Base-by-base conservation (phyloP, 2,113 vertebrate species). In the Mungos mungo region DNA sequence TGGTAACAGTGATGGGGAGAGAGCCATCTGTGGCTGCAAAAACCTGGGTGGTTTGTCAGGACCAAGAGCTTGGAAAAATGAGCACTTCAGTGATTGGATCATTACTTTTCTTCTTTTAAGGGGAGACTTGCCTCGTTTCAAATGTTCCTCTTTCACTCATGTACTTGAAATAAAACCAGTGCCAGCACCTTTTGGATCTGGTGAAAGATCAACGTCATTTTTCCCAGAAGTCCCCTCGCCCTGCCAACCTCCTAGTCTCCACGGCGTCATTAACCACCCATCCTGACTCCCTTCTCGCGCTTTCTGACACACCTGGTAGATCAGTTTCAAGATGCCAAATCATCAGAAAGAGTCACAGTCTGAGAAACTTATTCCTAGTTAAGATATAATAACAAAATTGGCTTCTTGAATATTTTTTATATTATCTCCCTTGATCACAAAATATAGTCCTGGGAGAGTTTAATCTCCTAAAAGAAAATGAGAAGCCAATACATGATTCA, bases 51-150 rank as follows among this genome's bases (percentile, higher is more conserved):
- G 71, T 74, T 86, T 83, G 11, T 77, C 23, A 93, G n/a, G 84
- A 71, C 21, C 6, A 3, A 87, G 16, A 66, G 31, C 57, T 83
- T 85, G 60, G 50, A 76, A 50, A 85, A 80, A 91, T 13, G 12
- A 90, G 11, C 31, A 7, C 8, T 7, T 74, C 27, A 33, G 80
- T 45, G 2, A 88, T 88, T n/a, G n/a, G 41, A 76, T 88, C 35
- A 27, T 74, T 94, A 27, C 86, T 86, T 96, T 82, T 88, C 23
- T 84, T 91, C 65, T 79, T 69, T 82, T 68, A 85, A 95, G 52
- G 47, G 16, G 45, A 65, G 21, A 35, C n/a, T 23, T 16, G 8
- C 29, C 19, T 80, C 65, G 35, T 77, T 71, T 86, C 80, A 54
- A 84, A 85, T 29, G 2, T 74, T 81, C 31, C 31, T 45, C 71